phyloP scores from a whole-genome alignment of 2,113 vertebrate species.

The Prionailurus viverrinus region DNA sequence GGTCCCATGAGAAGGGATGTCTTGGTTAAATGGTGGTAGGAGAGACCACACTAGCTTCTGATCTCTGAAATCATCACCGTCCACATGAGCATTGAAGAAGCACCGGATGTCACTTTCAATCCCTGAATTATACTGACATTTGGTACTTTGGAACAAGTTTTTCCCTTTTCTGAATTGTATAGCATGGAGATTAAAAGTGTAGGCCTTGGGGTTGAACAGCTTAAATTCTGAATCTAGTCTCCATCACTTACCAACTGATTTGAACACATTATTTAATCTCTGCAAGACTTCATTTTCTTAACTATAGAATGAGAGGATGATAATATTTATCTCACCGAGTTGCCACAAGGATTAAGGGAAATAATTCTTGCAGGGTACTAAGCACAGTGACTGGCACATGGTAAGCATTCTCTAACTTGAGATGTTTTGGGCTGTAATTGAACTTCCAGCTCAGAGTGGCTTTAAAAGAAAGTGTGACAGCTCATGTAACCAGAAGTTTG shows the following conservation, averaged over 20 bases:
- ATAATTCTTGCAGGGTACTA: neutral
- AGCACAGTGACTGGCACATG: neutral
- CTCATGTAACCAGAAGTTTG: neutral
- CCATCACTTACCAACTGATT: neutral
- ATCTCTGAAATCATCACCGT: neutral
- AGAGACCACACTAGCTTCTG: neutral
- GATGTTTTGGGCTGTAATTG: neutral
- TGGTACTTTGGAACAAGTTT: neutral
- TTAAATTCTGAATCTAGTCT: constrained; percentile 7
- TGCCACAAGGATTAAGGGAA: neutral
- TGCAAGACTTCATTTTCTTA: neutral
- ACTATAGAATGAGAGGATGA: neutral
- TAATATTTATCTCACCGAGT: neutral
- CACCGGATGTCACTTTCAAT: neutral
- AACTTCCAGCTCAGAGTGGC: neutral
- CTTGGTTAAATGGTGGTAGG: neutral
- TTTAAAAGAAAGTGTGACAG: neutral
- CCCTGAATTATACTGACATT: neutral
- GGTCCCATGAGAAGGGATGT: neutral
- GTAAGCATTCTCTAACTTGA: neutral
- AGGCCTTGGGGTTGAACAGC: neutral
- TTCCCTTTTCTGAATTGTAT: neutral
- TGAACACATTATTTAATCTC: constrained; percentile 18
- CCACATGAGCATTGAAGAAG: neutral
- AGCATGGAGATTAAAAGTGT: neutral